A percentile compares a stretch with the other conserved stretches of the same genome.
Conservation (phyloP, 1,140 invertebrate species). For the Oreohelix idahoensis region DNA sequence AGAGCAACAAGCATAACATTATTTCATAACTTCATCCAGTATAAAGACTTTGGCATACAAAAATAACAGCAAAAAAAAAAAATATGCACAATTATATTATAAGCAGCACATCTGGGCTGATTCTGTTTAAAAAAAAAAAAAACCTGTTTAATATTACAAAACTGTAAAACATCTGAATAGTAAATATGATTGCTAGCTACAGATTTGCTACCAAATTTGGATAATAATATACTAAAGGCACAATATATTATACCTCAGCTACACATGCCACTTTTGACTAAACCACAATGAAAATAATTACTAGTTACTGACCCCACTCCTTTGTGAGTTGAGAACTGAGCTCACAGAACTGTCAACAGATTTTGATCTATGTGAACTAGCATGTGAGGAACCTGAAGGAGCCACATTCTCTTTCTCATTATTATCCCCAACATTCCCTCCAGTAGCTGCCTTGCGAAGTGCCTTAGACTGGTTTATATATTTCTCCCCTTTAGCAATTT, state of each 20-base stretch:
- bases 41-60: too few species aligned
- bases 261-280: not conserved
- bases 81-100: too few species aligned
- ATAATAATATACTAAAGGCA: too few species aligned
- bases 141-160: too few species aligned
- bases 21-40: too few species aligned
- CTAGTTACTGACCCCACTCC: not conserved
- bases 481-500: slow-evolving; percentile 57
- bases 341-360: not conserved
- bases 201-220: too few species aligned
- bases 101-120: too few species aligned
- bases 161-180: too few species aligned
- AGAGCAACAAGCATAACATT: too few species aligned
- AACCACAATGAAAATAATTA: not conserved
- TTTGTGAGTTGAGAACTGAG: not conserved
- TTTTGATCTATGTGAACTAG: not conserved
- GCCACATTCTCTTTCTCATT: not conserved
- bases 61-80: too few species aligned
- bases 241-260: not conserved
- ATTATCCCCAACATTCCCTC: slow-evolving; percentile 11
- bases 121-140: too few species aligned
- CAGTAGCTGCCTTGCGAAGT: slow-evolving; percentile 48
- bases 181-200: too few species aligned
- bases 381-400: not conserved
- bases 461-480: slow-evolving; percentile 63